phyloP scores from a whole-genome alignment of 2,797 vertebrate genomes.

The Enteromius paludinosus region DNA sequence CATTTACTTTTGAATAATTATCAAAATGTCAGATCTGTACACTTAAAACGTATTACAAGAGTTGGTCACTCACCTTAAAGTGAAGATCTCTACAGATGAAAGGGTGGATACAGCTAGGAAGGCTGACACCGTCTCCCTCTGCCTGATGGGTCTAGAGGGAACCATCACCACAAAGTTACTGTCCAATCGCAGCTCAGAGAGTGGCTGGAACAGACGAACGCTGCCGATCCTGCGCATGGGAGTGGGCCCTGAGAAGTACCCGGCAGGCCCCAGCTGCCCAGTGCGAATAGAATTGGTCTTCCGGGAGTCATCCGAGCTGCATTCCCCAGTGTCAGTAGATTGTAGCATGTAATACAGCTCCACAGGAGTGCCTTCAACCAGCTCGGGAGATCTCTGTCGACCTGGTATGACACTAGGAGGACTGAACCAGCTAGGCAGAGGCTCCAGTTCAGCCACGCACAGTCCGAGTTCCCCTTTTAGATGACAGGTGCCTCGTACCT shows the following conservation, averaged over 20 bases:
- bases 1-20: background rate
- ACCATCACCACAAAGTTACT: constrained; percentile 86
- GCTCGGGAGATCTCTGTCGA: constrained; percentile 77
- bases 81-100: constrained; percentile 87
- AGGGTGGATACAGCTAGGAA: constrained; percentile 85
- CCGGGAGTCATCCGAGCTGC: constrained; percentile 79
- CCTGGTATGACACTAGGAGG: constrained; percentile 81
- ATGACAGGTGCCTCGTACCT: constrained; percentile 81
- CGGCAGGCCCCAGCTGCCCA: constrained; percentile 76
- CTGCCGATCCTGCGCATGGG: constrained; percentile 89
- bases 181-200: constrained; percentile 87
- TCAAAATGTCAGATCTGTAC: background rate
- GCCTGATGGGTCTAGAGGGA: constrained; percentile 87
- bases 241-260: constrained; percentile 77
- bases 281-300: constrained; percentile 80
- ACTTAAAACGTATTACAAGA: background rate
- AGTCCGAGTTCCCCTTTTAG: constrained; percentile 83
- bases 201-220: constrained; percentile 82
- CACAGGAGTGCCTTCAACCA: constrained; percentile 81
- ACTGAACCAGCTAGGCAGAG: constrained; percentile 83
- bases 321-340: constrained; percentile 75
- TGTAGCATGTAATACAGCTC: constrained; percentile 86
- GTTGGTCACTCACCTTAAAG: constrained; percentile 83
- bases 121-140: constrained; percentile 86
- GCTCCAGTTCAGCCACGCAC: constrained; percentile 84